Conservation (phyloP, 1,140 invertebrate species). For the Caerostris darwini region DNA sequence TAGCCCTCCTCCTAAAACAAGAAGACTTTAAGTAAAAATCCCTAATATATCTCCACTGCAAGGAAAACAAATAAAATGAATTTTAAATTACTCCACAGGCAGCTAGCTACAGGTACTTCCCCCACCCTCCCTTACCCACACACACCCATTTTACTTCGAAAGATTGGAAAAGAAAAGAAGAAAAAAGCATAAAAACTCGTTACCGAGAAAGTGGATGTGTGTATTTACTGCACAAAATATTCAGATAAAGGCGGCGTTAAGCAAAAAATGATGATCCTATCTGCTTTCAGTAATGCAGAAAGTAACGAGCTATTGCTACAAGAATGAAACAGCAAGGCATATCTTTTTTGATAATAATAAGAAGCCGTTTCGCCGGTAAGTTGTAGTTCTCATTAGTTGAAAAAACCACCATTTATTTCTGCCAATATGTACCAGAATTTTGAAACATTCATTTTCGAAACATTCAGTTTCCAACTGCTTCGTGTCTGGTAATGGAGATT, state of each 20-base stretch:
- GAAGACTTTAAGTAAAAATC: background rate
- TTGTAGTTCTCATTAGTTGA: slow-evolving; percentile 29
- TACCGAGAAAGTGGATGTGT: slow-evolving; percentile 28
- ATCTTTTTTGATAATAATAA: background rate
- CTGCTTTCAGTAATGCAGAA: background rate
- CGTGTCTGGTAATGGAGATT: slow-evolving; percentile 4
- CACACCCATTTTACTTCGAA: background rate
- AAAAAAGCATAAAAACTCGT: slow-evolving; percentile 5
- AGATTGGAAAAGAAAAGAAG: background rate
- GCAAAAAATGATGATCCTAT: slow-evolving; percentile 42
- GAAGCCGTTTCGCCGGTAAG: slow-evolving; percentile 19
- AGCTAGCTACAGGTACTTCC: background rate
- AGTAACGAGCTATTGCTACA: slow-evolving; percentile 16
- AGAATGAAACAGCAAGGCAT: background rate
- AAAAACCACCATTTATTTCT: slow-evolving; percentile 29
- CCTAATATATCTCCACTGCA: background rate
- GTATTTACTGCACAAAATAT: background rate
- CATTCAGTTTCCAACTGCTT: background rate
- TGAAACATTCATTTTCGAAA: too few species aligned
- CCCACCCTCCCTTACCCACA: background rate
- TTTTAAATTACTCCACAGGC: background rate
- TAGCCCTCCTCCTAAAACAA: background rate
- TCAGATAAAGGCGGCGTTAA: slow-evolving; percentile 38
- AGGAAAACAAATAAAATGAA: slow-evolving; percentile 3
- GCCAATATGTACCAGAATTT: slow-evolving; percentile 17